Evolutionary conservation across 2,113 vertebrate genomes (phyloP).

Genomic region (Heloderma charlesbogerti): DNA sequence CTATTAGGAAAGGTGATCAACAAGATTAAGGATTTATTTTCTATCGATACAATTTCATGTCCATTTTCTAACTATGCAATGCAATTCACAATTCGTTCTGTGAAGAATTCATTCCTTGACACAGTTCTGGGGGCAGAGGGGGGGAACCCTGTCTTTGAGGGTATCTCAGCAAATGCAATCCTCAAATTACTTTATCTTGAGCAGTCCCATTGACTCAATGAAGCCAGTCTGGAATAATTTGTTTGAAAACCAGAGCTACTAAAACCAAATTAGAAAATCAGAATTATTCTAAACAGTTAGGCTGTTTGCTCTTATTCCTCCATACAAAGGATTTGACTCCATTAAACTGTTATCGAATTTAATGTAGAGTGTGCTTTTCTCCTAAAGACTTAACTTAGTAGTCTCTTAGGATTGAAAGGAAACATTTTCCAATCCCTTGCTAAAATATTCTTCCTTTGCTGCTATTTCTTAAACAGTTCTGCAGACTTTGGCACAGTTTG

Average conservation of each 20-base stretch:
- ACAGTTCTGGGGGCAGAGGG: neutral
- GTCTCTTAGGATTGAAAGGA: slow-evolving; percentile 1
- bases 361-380: neutral
- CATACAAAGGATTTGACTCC: neutral
- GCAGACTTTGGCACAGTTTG: neutral
- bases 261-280: slow-evolving; percentile 14
- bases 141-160: neutral
- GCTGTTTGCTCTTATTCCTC: slow-evolving; percentile 8
- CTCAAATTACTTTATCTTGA: neutral
- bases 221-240: neutral
- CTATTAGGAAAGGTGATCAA: slow-evolving; percentile 17
- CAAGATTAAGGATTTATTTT: slow-evolving; percentile 22
- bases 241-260: neutral
- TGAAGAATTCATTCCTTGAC: neutral
- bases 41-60: slow-evolving; percentile 7
- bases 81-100: slow-evolving; percentile 20
- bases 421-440: neutral
- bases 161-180: neutral
- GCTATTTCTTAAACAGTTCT: neutral
- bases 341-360: slow-evolving; percentile 18
- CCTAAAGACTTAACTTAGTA: neutral
- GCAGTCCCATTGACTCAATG: neutral
- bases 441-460: neutral
- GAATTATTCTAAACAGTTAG: neutral
- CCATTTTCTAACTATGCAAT: slow-evolving; percentile 9